Evolutionary conservation across 2,797 vertebrate genomes (phyloP), one percentile per base, ranked within the genome.

Genomic region (Labeo calbasu): DNA sequence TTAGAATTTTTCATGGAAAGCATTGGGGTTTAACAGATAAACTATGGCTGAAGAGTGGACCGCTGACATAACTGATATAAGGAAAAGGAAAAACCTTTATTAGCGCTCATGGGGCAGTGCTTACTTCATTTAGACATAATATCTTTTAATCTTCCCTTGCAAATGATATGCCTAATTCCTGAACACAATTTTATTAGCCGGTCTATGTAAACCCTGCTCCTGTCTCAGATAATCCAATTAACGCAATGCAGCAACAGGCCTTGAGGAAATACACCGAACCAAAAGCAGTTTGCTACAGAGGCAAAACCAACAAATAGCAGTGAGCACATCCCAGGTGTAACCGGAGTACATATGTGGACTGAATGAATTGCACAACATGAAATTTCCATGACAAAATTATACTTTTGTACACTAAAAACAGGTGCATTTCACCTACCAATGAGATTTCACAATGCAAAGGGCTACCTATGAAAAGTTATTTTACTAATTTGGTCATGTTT

Each of bases 161-260:
- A 84, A 85, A 77, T 72, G 50, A 86, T 77, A 79, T 77, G 84
- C 63, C 59, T 82, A 83, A 86, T 82, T 86, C 48, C 55, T 9
- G 53, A 32, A 50, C 79, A 79, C 70, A 81, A 21, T 84, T 86
- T 81, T 82, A 87, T 86, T 84, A 87, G 79, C 48, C 84, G 48
- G 73, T 86, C 83, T 65, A 70, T 78, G 12, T 66, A 77, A 81
- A 72, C 48, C 69, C 66, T 82, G 11, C 69, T 81, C 79, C 72
- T 79, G 86, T 81, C 57, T 63, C 83, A 78, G 69, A 86, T 88
- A 87, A 90, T 87, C 86, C 81, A 88, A 83, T 90, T 83, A 90
- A 75, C 55, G 25, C 43, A 28, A 82, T 76, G 40, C 81, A 77
- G 75, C 43, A 11, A 21, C 50, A 55, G 68, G 80, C 79, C 86